phyloP scores from a whole-genome alignment of 2,888 invertebrate genomes.

The Zygothrica quintamaculata region DNA sequence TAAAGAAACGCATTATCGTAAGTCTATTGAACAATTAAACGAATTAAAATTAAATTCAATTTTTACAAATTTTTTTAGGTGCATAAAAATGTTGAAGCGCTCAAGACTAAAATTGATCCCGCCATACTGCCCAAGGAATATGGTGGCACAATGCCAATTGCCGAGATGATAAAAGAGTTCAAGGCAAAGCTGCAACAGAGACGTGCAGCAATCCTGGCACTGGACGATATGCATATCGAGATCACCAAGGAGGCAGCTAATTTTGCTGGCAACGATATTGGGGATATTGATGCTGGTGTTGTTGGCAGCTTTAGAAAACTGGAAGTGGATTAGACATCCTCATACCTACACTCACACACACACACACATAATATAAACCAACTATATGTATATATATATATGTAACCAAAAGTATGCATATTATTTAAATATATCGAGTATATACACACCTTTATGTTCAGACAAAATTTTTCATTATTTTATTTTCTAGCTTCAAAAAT shows the following conservation, averaged over 20 bases:
- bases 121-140: conserved; percentile 94
- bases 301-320: conserved; percentile 93
- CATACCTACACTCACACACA: no score
- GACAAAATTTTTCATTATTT: conserved; percentile 6
- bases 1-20: conserved; percentile 92
- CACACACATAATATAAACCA: no score
- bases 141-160: conserved; percentile 92
- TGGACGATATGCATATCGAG: conserved; percentile 91
- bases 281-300: conserved; percentile 89
- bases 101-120: conserved; percentile 89
- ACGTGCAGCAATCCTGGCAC: conserved; percentile 88
- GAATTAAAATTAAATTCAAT: no score
- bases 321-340: conserved; percentile 92
- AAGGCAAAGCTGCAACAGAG: conserved; percentile 88
- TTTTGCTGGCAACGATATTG: conserved; percentile 87
- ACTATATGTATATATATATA: conserved; percentile 24
- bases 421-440: conserved; percentile 69
- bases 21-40: conserved; percentile 73
- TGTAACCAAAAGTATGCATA: conserved; percentile 37
- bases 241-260: conserved; percentile 86
- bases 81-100: conserved; percentile 90
- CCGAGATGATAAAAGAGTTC: conserved; percentile 92
- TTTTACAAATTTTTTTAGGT: conserved; percentile 85
- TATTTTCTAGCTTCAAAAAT: no score
- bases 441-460: conserved; percentile 42